Percentiles rank a stretch among this genome's conserved stretches.
phyloP scores from a whole-genome alignment of 2,888 invertebrate genomes.

The Coenonympha arcania region DNA sequence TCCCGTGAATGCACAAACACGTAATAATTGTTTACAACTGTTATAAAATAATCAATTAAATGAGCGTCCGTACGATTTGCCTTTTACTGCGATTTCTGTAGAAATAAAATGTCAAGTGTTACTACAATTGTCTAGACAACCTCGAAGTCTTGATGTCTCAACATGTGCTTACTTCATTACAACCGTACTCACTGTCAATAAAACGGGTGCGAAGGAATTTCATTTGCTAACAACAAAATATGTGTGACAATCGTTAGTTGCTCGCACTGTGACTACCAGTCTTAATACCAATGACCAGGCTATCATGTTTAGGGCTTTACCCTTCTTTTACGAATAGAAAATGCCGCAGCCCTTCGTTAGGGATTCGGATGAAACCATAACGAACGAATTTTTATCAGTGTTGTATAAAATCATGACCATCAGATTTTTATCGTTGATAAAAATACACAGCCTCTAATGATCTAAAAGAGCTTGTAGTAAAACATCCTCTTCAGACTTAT shows the following conservation, averaged over 20 bases:
- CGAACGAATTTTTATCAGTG: too few relatives aligned
- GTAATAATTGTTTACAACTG: too few relatives aligned
- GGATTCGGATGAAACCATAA: too few relatives aligned
- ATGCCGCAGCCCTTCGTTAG: too few relatives aligned
- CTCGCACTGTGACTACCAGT: too few relatives aligned
- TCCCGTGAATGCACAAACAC: too few relatives aligned
- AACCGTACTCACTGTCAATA: not conserved
- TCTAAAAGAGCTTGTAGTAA: not conserved
- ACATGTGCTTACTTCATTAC: constrained; percentile 18
- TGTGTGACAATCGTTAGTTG: too few relatives aligned
- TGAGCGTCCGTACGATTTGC: not conserved
- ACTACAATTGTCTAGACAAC: constrained; percentile 8
- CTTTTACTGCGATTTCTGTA: constrained; percentile 6
- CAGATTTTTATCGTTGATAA: not conserved
- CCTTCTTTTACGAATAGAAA: too few relatives aligned
- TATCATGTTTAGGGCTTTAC: too few relatives aligned
- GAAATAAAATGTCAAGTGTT: constrained; percentile 7
- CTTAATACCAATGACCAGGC: too few relatives aligned
- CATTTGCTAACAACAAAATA: not conserved
- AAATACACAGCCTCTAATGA: not conserved
- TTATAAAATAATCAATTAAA: not conserved
- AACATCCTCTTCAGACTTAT: not conserved
- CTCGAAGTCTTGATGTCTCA: constrained; percentile 20
- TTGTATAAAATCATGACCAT: not conserved
- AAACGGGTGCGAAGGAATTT: constrained; percentile 2